Percentiles rank a stretch among this genome's conserved stretches.
These are phyloP conservation scores for Drosophila meridiana DNA, from an alignment of 2,888 invertebrate species.

Conservation along the genomic window DNA sequence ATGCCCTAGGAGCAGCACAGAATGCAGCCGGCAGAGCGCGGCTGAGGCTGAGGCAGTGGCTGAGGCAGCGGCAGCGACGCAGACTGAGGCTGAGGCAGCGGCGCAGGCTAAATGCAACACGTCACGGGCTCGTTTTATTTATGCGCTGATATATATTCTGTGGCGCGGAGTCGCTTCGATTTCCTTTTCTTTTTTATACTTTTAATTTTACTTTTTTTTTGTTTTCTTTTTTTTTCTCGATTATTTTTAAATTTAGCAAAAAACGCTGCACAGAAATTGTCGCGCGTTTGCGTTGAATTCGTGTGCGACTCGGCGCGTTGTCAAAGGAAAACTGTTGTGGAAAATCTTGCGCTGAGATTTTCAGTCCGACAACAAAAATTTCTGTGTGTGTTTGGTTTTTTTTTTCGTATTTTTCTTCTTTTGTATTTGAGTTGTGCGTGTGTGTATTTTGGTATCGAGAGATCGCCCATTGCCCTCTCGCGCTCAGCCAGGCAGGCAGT, in stretches of 20 bases:
- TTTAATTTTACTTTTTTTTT: slow-evolving; percentile 41
- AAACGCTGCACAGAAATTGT: slow-evolving; percentile 50
- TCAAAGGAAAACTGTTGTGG: slow-evolving; percentile 81
- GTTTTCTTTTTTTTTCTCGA: slow-evolving; percentile 36
- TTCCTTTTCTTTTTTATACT: slow-evolving; percentile 18
- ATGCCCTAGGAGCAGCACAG: slow-evolving; percentile 26
- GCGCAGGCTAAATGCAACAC: slow-evolving; percentile 57
- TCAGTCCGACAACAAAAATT: slow-evolving; percentile 28
- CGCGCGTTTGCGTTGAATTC: slow-evolving; percentile 20
- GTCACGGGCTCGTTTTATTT: slow-evolving; percentile 68
- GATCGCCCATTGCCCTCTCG: slow-evolving; percentile 30
- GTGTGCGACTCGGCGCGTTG: slow-evolving; percentile 81
- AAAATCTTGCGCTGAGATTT: slow-evolving; percentile 69
- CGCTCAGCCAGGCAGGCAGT: background rate
- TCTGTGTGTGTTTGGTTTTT: slow-evolving; percentile 13
- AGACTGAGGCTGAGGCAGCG: background rate
- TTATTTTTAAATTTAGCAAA: slow-evolving; percentile 78
- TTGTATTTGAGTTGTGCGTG: slow-evolving; percentile 30
- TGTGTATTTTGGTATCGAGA: slow-evolving; percentile 47
- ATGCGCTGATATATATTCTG: slow-evolving; percentile 51
- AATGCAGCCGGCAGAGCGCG: slow-evolving; percentile 53
- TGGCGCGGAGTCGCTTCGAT: slow-evolving; percentile 52
- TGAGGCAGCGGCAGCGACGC: background rate
- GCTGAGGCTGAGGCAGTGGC: background rate
- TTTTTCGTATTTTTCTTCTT: slow-evolving; percentile 32